Base-by-base conservation (phyloP, 2,888 invertebrate genomes). In the Mythimna vitellina region DNA sequence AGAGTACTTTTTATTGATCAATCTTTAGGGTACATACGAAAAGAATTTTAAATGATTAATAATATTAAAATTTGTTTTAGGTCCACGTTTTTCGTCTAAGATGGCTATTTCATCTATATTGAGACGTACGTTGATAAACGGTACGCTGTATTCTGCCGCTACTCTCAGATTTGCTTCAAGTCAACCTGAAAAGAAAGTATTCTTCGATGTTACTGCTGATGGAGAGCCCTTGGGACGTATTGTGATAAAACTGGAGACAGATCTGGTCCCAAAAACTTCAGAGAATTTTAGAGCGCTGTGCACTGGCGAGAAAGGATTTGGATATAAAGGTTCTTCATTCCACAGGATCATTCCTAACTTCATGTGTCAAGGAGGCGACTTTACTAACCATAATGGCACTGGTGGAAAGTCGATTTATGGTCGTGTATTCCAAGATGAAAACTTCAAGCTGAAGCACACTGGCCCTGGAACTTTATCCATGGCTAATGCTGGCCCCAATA, bases 371-470 rank as follows among this genome's bases (percentile, higher is more conserved):
- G 99, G 99, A 76, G 98, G 99, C 77, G 99, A 99, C 92, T 99
- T 99, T 92, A 99, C 99, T 85, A 98, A 98, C 89, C 94, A 99
- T 97, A 98, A 98, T 93, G 99, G 99, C 95, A 98, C 98, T 89
- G 98, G 98, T 63, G 99, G 99, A 77, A 99, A 99, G 94, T 99
- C 99, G 76, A 99, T 99, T 94, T 99, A 99, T 91, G 99, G 99
- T 56, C 99, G 99, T 94, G 94, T 92, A 67, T 99, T 99, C 96
- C 97, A 97, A 82, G 99, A 99, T 95, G 99, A 99, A 95, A 99
- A 99, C 96, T 99, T 99, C 96, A 97, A 97, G 70, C 96, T 99
- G 92, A 99, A 98, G 96, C 99, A 99, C 94, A 98, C 98, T 73
- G 98, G 98, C 77, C 97, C 98, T 77, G 99, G 99, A 89, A 97